Evolutionary conservation across 2,113 vertebrate species (phyloP).

Genomic region (Gymnorhina tibicen): DNA sequence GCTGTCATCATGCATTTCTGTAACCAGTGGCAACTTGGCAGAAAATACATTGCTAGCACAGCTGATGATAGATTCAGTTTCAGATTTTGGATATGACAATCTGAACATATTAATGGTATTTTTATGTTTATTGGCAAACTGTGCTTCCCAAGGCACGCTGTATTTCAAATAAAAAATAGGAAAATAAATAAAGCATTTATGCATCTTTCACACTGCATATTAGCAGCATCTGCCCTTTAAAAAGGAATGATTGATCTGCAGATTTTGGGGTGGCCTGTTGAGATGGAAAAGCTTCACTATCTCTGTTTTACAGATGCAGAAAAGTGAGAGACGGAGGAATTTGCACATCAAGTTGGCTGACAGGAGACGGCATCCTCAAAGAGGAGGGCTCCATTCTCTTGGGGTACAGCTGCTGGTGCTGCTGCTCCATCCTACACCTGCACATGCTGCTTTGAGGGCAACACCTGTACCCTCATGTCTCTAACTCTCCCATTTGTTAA

Average conservation of each 20-base stretch:
- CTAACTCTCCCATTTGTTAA: not conserved
- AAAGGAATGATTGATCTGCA: not conserved
- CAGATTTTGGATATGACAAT: constrained; percentile 48
- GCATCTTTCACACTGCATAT: not conserved
- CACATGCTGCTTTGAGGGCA: not conserved
- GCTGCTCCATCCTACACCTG: rapidly evolving
- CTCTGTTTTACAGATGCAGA: not conserved
- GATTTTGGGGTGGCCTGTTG: not conserved
- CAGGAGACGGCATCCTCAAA: not conserved
- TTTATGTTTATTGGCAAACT: constrained; percentile 29
- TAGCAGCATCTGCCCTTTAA: not conserved
- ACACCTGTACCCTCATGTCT: rapidly evolving
- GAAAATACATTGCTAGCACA: constrained; percentile 56
- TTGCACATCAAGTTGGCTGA: rapidly evolving
- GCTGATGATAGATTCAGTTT: constrained; percentile 67
- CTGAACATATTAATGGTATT: constrained; percentile 28
- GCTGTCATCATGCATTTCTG: constrained; percentile 65
- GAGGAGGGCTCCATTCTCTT: rapidly evolving
- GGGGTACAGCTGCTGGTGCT: not conserved
- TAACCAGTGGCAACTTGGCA: constrained; percentile 53
- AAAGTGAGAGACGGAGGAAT: not conserved
- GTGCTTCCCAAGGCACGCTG: not conserved
- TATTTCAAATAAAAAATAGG: not conserved
- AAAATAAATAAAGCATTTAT: not conserved
- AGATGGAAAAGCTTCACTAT: not conserved